Evolutionary conservation across 1,140 invertebrate genomes (phyloP), one percentile per base, ranked within the genome.

Genomic region (Campoletis sonorensis): DNA sequence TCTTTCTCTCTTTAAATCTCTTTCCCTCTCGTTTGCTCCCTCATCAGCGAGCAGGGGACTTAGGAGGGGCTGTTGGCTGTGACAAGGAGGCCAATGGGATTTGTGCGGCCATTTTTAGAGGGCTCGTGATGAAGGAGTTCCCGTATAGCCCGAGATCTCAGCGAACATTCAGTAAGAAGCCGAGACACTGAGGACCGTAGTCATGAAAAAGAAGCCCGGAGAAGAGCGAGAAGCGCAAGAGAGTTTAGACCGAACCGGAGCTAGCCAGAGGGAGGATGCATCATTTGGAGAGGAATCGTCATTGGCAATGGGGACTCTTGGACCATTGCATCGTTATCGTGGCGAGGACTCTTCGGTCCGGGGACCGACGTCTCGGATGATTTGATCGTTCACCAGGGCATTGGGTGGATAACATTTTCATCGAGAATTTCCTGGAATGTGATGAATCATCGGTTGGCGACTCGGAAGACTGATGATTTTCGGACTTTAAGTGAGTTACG

Each of bases 61-160:
- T 64, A 84, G 85, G 80, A 79, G 85, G 86, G 85, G 89, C 84
- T 85, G 87, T 85, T 83, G 86, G 87, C 82, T 86, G 85, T 84
- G 87, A 87, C 87, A 89, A 87, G 87, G 87, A 90, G 90, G 89
- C 90, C 90, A 91, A 90, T 91, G 90, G 89, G 89, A 91, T 89
- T 88, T 86, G 87, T 85, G 90, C 88, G 88, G 91, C 91, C 91
- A 92, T 92, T 91, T 91, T 91, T 91, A 91, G 91, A 91, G 89
- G 90, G 89, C 89, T 91, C 86, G 84, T 87, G 30, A 30, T 82
- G 84, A 89, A 88, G 88, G 87, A 88, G 85, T 86, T 67, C 82
- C 82, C 37, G 81, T 87, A 86, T 81, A 87, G 61, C 61, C 61
- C n/a, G 71, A 86, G 85, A 87, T 87, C 86, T 89, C 87, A 87